Base-by-base conservation (phyloP, 2,797 vertebrate species). In the Numenius phaeopus region DNA sequence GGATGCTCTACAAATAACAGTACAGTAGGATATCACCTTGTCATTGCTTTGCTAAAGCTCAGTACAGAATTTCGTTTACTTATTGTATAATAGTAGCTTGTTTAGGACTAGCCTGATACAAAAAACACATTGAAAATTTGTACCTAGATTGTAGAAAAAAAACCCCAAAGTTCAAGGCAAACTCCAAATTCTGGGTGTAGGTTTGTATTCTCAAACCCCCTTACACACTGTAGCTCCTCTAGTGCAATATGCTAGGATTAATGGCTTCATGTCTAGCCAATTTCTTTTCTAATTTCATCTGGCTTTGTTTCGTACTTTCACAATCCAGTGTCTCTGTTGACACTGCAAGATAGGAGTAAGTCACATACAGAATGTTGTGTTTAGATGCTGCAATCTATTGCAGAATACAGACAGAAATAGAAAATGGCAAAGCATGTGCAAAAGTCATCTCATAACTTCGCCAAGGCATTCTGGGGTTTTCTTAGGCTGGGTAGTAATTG, bases 401-500 rank as follows among this genome's bases (percentile, higher is more conserved):
- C 92, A 87, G 92, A 87, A 94, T 69, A 81, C 39, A 89, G 85
- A 91, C 72, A 93, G 62, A 93, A 96, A 95, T 77, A 95, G 94
- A 95, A 97, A 92, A 70, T 39, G 5, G 61, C 21, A 90, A 94
- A 88, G 40, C 18, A 14, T n/a, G 70, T 80, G 49, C 81, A 95
- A 66, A 92, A 77, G 83, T 34, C 15, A 54, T 22, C 50, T 32
- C 23, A 7, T 30, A 75, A 70, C 20, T 71, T 44, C 72, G 30
- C 66, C 11, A 23, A n/a, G n/a, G 15, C 50, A 34, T 59, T 89
- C 50, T 40, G 77, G 4, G 5, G 23, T 78, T 92, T 77, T 84
- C 32, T 37, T 24, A 47, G 34, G 22, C 75, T 52, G 3, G 2
- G 1, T 21, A n/a, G 7, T 10, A 39, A 81, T 94, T 94, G 30